Base-by-base conservation (phyloP, 2,888 invertebrate genomes). In the Smittia aterrima region DNA sequence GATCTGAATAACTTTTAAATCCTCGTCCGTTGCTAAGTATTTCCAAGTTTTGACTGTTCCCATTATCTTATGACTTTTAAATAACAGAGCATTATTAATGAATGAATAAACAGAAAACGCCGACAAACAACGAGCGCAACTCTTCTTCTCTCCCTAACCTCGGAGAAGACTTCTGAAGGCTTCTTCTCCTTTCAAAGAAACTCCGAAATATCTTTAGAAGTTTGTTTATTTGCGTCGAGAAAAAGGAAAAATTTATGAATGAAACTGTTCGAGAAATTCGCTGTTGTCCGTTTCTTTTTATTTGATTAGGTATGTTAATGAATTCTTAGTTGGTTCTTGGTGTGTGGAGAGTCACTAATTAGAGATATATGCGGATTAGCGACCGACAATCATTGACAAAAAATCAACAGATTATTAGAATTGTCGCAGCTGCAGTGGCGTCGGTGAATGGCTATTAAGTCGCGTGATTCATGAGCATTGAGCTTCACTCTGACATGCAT, bases 241-340 rank as follows among this genome's bases (percentile, higher is more conserved):
- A 22, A 20, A 20, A 58, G 16, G 64, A 54, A 6, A 16, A 72
- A 62, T 72, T 72, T 72, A 72, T 72, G 72, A 72, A 72, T 72
- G 72, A 72, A 72, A 58, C 54, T 53, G 20, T 54, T n/a, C 1
- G 20, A 27, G 16, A 64, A 58, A 58, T 58, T 6, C 6, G 38
- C 38, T 47, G 16, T 9, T 38, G 47, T 3, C 13, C 47, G 47
- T 13, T 2, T 58, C 11, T 47, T 58, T 64, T 64, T 64, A 25
- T 64, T 70, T 72, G 58, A 72, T 72, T 72, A n/a, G n/a, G n/a
- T n/a, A 72, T 72, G 72, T 20, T 62, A 72, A 72, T 72, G 58
- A 72, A 38, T 70, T 70, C 32, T 27, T 70, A 24, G 32, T 54
- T 24, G 40, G 13, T 32, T 67, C 11, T 24, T 11, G 22, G 11